Percentiles rank a stretch among this genome's conserved stretches.
These are phyloP conservation scores for Flexamia atlantica DNA, from an alignment of 2,888 invertebrate genomes.

Conservation along the genomic window DNA sequence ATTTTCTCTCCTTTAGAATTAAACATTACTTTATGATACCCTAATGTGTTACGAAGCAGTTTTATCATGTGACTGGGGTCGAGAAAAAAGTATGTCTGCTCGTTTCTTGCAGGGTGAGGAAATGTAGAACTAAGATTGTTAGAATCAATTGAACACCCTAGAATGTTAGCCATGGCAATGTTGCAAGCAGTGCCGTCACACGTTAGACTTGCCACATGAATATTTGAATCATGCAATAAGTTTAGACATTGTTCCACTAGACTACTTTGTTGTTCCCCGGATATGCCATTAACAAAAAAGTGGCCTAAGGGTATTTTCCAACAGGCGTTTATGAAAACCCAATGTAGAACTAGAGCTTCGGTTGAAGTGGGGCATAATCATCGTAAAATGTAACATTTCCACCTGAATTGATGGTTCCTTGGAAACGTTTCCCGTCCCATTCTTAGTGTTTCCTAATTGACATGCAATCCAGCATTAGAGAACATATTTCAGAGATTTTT, in stretches of 20 bases:
- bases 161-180: conserved; percentile 49
- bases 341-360: conserved; percentile 50
- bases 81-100: conserved; percentile 33
- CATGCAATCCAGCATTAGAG: conserved; percentile 1
- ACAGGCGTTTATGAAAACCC: conserved; percentile 36
- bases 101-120: conserved; percentile 45
- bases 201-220: conserved; percentile 46
- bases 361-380: conserved; percentile 15
- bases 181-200: conserved; percentile 56
- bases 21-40: conserved; percentile 65
- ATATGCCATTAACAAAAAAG: conserved; percentile 2
- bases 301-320: conserved; percentile 31
- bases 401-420: conserved; percentile 52
- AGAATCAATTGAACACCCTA: conserved; percentile 45
- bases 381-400: background rate
- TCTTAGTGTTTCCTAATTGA: background rate
- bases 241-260: conserved; percentile 42
- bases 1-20: conserved; percentile 62
- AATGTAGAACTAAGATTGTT: conserved; percentile 57
- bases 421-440: conserved; percentile 25
- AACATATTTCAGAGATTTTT: background rate
- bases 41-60: conserved; percentile 68
- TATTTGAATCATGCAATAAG: conserved; percentile 46
- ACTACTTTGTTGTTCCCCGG: conserved; percentile 22
- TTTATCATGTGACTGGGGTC: background rate